Base-by-base conservation (phyloP, 1,140 invertebrate species). In the Habropoda laboriosa region DNA sequence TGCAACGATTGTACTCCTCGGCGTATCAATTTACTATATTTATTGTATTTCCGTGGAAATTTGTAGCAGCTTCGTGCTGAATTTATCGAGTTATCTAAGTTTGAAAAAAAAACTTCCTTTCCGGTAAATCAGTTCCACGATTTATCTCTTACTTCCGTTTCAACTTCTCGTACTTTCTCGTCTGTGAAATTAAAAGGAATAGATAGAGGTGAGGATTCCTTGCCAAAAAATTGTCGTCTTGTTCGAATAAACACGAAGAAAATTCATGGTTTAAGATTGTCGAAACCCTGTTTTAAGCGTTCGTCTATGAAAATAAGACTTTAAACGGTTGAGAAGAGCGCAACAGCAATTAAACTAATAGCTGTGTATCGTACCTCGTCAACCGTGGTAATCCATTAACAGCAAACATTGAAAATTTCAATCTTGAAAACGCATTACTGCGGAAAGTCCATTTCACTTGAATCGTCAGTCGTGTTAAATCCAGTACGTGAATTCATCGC, bases 351-450 rank as follows among this genome's bases (percentile, higher is more conserved):
- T 68, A 45, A 38, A 45, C 38, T 47, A 42, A 70, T 58, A 58
- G 51, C 74, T 12, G 3, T 6, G 7, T 40, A 47, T 47, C 30
- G 27, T 5, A 1, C 13, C 30, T 38, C 27, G 32, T 21, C 40
- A 24, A 70, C 40, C 74, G 4, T 16, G 40, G 32, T 47, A 57
- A 58, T 58, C 64, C 74, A 70, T 77, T 70, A 70, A 70, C 32
- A 49, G 38, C 0, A 38, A 68, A 68, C 30, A 13, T 35, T 16
- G 64, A 38, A 70, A 77, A 58, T 77, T 77, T 58, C 51, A 58
- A 49, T 70, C 16, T 47, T 16, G 12, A 47, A 47, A 18, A 24
- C 45, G 58, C 7, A 18, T 2, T 21, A 16, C 27, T 16, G 13
- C 6, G n/a, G 53, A 75, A 42, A 18, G 21, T n/a, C 18, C 42